Base-by-base conservation (phyloP, 2,888 invertebrate genomes). In the Megastigmus dorsalis region DNA sequence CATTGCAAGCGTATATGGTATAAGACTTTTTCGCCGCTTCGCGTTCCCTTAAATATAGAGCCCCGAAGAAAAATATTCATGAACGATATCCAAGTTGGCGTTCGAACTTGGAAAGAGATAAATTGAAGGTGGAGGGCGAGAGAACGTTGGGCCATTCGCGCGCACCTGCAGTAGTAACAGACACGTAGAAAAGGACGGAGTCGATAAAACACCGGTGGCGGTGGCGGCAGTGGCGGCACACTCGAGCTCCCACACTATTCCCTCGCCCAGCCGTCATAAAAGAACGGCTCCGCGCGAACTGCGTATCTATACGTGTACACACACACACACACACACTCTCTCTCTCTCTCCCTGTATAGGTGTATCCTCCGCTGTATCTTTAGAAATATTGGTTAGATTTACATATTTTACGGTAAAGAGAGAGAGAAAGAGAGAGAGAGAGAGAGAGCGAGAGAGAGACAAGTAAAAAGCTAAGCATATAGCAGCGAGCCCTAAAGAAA, bases 371-470 rank as follows among this genome's bases (percentile, higher is more conserved):
- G 78, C 76, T 76, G 84, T 84, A 84, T 85, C 84, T 85, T 86
- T 85, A 84, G 84, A 86, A 86, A 86, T 86, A 86, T 86, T 85
- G 86, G 86, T 85, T 85, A 85, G 85, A 86, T 86, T 86, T 86
- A 83, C 86, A 86, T 86, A 85, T 86, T 86, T 86, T 85, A 85
- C 84, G 79, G 83, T 83, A 83, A 84, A 84, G 83, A 84, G 83
- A 82, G 81, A 80, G 78, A 69, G 74, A 74, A 74, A 67, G 73
- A 55, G 83, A 82, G 81, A 80, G 78, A 69, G 74, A 74, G 73
- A 67, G 73, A n/a, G n/a, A n/a, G n/a, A n/a, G n/a, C n/a, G n/a
- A n/a, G n/a, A n/a, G n/a, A n/a, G n/a, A n/a, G n/a, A n/a, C n/a
- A n/a, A n/a, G n/a, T n/a, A n/a, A n/a, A n/a, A n/a, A n/a, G n/a